Percentiles rank a stretch among this genome's conserved stretches.
Evolutionary conservation across 1,140 invertebrate genomes (phyloP).

Genomic region (Diorhabda sublineata): DNA sequence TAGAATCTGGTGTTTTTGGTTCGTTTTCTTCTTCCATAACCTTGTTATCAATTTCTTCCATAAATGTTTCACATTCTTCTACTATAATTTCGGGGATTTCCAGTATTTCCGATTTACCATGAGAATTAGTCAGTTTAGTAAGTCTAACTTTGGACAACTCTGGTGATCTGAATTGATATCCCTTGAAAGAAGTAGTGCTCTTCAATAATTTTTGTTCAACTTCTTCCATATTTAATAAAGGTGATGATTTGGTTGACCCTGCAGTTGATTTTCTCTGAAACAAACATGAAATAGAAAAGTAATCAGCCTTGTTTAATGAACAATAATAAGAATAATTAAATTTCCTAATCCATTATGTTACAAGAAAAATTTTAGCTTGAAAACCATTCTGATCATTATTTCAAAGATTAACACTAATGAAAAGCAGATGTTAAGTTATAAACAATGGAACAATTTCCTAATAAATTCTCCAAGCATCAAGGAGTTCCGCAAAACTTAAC

Average conservation of each 20-base stretch:
- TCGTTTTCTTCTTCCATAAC: neutral
- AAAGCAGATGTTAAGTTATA: too few relatives aligned
- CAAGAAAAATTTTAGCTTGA: too few relatives aligned
- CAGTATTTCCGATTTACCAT: neutral
- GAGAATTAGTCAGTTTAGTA: neutral
- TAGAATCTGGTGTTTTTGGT: slow-evolving; percentile 13
- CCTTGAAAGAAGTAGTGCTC: slow-evolving; percentile 5
- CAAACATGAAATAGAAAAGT: too few relatives aligned
- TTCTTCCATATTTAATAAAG: slow-evolving; percentile 12
- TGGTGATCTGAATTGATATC: slow-evolving; percentile 10
- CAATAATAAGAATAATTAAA: too few relatives aligned
- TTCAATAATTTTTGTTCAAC: slow-evolving; percentile 10
- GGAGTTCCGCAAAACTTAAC: too few relatives aligned
- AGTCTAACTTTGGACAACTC: neutral
- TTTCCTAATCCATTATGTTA: too few relatives aligned
- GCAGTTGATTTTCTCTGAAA: too few relatives aligned
- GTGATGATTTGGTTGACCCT: neutral
- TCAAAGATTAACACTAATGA: too few relatives aligned
- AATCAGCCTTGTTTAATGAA: too few relatives aligned
- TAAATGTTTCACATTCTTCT: slow-evolving; percentile 3
- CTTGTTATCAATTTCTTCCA: neutral
- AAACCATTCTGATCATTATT: too few relatives aligned
- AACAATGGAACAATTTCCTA: too few relatives aligned
- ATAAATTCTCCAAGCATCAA: too few relatives aligned
- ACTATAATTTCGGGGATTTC: slow-evolving; percentile 4